A percentile compares a stretch with the other conserved stretches of the same genome.
These are phyloP conservation scores for Merodon equestris DNA, from an alignment of 2,888 invertebrate genomes.

Conservation along the genomic window DNA sequence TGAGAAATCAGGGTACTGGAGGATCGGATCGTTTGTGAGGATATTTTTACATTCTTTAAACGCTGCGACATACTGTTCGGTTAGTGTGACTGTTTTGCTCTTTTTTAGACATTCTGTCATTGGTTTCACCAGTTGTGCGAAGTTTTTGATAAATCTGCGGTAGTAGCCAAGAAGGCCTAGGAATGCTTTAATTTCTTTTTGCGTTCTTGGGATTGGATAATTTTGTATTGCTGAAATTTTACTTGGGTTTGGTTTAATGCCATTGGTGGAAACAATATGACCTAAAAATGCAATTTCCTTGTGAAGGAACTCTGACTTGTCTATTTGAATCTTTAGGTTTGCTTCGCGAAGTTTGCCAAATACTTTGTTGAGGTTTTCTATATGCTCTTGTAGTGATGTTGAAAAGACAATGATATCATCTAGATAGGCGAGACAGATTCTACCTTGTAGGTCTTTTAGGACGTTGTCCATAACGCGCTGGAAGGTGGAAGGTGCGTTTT, in stretches of 20 bases:
- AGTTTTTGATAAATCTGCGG: slow-evolving; percentile 1
- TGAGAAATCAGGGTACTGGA: neutral
- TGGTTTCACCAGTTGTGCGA: neutral
- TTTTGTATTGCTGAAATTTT: slow-evolving; percentile 71
- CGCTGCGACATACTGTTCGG: neutral
- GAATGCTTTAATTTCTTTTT: slow-evolving; percentile 71
- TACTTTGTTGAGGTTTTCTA: no score
- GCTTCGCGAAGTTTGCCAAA: no score
- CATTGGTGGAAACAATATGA: slow-evolving; percentile 73
- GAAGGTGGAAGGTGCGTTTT: slow-evolving; percentile 18
- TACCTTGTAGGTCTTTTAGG: no score
- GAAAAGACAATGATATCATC: no score
- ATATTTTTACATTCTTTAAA: slow-evolving; percentile 2
- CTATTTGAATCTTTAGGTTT: slow-evolving; percentile 70
- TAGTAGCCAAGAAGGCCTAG: slow-evolving; percentile 65
- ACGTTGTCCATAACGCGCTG: no score
- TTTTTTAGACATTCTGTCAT: slow-evolving; percentile 2
- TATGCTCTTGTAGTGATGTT: no score
- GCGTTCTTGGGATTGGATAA: slow-evolving; percentile 70
- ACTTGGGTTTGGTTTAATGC: slow-evolving; percentile 72
- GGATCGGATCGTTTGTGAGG: slow-evolving; percentile 5
- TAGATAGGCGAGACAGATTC: no score
- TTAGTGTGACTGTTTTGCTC: neutral
- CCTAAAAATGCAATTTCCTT: slow-evolving; percentile 70
- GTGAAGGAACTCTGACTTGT: slow-evolving; percentile 68